Base-by-base conservation (phyloP, 2,797 vertebrate genomes). In the Melanitta fusca region DNA sequence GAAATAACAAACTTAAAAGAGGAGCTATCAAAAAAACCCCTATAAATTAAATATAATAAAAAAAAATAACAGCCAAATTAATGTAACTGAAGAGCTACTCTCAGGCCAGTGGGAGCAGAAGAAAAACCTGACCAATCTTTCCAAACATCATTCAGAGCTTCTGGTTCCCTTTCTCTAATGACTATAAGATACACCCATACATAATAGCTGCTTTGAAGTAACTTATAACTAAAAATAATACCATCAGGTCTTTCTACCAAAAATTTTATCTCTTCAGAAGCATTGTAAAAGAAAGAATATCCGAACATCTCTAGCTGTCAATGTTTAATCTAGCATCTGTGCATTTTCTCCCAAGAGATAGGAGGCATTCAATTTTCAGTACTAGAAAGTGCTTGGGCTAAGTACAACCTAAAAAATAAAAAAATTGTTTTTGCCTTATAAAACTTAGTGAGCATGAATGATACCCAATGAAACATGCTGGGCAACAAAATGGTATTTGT, bases 251-350 rank as follows among this genome's bases (percentile, higher is more conserved):
- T 75, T 89, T 78, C 81, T 62, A 58, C 36, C 60, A 74, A 88
- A 58, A 90, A 24, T 71, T 24, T 24, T 1, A 64, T 45, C 39
- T 54, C 54, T 84, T 89, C 61, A 87, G 65, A 82, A 91, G 45
- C 19, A 54, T 49, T 72, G 0, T 2, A 84, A 77, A 25, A 89
- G 64, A 16, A 85, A 85, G 54, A 80, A 88, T 83, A 91, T 65
- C 81, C 60, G 69, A 89, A 83, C 79, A 84, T 91, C 61, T 93
- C 93, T 89, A 89, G 51, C 58, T 91, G 79, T 45, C 79, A 89
- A 72, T 80, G 61, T 93, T 91, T 69, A 65, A 95, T 69, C 74
- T 89, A 91, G 65, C 49, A 91, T 72, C 78, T 94, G 64, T 87
- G 71, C 57, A 62, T 65, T 80, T 78, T 85, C 36, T 53, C 79